These are phyloP conservation scores for Atherinomorus stipes DNA, from an alignment of 2,113 vertebrate species.

Conservation along the genomic window DNA sequence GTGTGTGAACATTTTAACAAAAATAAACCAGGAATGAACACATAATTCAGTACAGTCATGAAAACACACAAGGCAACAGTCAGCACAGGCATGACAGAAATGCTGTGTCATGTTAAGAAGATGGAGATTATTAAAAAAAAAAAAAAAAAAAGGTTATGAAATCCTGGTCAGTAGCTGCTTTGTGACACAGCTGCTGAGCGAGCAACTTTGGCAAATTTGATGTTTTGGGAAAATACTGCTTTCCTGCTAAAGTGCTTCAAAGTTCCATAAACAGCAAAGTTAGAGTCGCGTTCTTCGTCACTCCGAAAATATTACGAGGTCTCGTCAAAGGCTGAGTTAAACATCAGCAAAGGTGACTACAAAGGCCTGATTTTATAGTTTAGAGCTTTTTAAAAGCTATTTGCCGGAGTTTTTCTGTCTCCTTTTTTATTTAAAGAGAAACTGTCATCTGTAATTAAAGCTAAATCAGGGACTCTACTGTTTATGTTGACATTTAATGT, in stretches of 20 bases:
- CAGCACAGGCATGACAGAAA: background rate
- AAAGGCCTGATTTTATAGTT: too few relatives aligned
- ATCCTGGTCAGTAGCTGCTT: slow-evolving; percentile 11
- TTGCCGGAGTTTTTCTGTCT: too few relatives aligned
- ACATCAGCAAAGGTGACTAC: too few relatives aligned
- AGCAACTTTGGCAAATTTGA: slow-evolving; percentile 20
- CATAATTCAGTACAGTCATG: slow-evolving; percentile 3
- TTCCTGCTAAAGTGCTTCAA: slow-evolving; percentile 39
- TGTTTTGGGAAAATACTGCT: slow-evolving; percentile 18
- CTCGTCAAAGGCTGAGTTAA: too few relatives aligned
- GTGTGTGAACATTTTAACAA: background rate
- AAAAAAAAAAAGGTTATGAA: background rate
- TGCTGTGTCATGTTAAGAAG: background rate
- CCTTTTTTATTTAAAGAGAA: too few relatives aligned
- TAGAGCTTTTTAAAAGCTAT: too few relatives aligned
- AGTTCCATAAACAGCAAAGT: background rate
- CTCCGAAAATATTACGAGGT: too few relatives aligned
- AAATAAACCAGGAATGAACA: slow-evolving; percentile 37
- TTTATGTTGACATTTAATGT: too few relatives aligned
- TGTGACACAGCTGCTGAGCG: background rate
- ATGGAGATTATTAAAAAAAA: background rate
- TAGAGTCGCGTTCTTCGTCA: too few relatives aligned
- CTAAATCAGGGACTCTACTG: too few relatives aligned
- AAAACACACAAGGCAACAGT: slow-evolving; percentile 31
- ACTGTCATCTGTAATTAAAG: too few relatives aligned